Evolutionary conservation across 2,888 invertebrate species (phyloP), one percentile per base, ranked within the genome.

Genomic region (Dynastes hyllus): DNA sequence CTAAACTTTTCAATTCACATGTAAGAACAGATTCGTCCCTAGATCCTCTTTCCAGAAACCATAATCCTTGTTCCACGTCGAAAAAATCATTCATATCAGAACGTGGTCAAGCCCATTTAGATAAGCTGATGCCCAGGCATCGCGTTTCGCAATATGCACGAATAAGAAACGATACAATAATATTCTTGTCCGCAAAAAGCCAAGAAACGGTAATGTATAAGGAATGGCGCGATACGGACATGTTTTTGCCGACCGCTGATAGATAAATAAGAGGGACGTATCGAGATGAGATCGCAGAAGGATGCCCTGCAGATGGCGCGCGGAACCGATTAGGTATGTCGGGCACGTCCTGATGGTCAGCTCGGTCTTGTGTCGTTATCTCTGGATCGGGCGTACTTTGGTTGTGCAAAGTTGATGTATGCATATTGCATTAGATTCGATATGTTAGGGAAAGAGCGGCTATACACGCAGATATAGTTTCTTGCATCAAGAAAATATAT

Each of bases 51-150:
- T 5, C 32, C 32, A 2, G 32, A 16, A 22, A 8, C 8, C 55
- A 16, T 5, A 58, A 58, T 22, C 3, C 55, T 9, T 6, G 5
- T 53, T 1, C 13, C n/a, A 53, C 16, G 53, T 13, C 53, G 13
- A 51, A 45, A 45, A 45, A 53, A 2, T 53, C 16, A 53, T 53
- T 16, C 53, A 6, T 53, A 82, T 83, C 86, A 87, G 86, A 86
- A 87, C 85, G 85, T 86, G 88, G 88, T 88, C 87, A 87, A 87
- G 86, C 86, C 69, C 84, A 85, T 88, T 87, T 86, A 87, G 87
- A 87, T 87, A 86, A 86, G 84, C 83, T 51, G 69, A 27, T 51
- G 32, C 69, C 16, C 55, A 8, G 55, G 22, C 84, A 84, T 82
- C 85, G 83, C 85, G 84, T 84, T 86, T 85, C 85, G 86, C 87